Conservation (phyloP, 2,888 invertebrate species). For the Dicyrtoma fusca region DNA sequence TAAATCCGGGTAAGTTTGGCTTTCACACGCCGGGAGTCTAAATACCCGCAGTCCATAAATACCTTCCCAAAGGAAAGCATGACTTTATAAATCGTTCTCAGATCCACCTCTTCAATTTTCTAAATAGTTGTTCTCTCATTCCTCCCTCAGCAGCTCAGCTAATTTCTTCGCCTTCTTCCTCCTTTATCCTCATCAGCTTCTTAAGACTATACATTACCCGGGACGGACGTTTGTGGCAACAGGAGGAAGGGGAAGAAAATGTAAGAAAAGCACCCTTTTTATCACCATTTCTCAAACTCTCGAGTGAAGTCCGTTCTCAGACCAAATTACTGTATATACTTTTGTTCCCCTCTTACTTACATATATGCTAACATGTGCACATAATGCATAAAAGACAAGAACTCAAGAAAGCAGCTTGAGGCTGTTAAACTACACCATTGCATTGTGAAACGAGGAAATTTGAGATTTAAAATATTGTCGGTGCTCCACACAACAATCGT, state of each 20-base stretch:
- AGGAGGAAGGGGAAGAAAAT: no score
- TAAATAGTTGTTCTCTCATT: slow-evolving; percentile 33
- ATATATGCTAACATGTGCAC: no score
- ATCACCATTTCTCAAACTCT: neutral
- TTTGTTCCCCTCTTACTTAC: neutral
- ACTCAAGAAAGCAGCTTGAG: no score
- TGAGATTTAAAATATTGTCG: no score
- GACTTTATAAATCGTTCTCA: slow-evolving; percentile 35
- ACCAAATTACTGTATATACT: no score
- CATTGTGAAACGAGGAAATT: neutral
- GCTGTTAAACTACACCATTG: neutral
- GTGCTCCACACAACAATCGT: no score
- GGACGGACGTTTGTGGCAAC: no score
- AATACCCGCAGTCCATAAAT: slow-evolving; percentile 49
- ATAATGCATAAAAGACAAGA: no score
- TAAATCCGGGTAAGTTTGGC: slow-evolving; percentile 42
- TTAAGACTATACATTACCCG: no score
- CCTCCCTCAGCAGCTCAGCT: slow-evolving; percentile 22
- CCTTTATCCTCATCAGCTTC: neutral
- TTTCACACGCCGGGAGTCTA: slow-evolving; percentile 43
- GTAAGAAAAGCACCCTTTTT: neutral
- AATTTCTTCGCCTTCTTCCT: neutral
- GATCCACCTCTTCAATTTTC: slow-evolving; percentile 31
- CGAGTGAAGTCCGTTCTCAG: no score
- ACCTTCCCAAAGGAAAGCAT: slow-evolving; percentile 42